Evolutionary conservation across 2,888 invertebrate genomes (phyloP).

Genomic region (Tuta absoluta): DNA sequence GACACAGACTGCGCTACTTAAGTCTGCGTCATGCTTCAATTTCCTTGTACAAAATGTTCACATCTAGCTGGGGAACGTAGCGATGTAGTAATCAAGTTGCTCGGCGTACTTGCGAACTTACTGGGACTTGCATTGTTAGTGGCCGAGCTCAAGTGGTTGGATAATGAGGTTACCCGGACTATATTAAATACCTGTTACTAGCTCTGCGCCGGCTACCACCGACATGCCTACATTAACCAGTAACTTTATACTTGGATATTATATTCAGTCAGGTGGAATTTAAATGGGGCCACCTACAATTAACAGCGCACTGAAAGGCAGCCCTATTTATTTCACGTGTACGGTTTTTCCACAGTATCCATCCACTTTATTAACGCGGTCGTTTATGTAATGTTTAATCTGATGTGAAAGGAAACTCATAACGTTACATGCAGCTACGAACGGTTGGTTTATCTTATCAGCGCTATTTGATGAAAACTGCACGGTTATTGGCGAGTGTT

Average conservation of each 20-base stretch:
- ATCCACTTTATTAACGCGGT: constrained; percentile 17
- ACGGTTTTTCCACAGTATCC: constrained; percentile 20
- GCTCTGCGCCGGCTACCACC: constrained; percentile 8
- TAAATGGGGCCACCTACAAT: constrained; percentile 18
- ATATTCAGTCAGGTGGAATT: constrained; percentile 21
- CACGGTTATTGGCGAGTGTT: constrained; percentile 13
- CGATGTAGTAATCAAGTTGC: constrained; percentile 24
- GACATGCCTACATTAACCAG: constrained; percentile 1
- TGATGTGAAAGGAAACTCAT: constrained; percentile 8
- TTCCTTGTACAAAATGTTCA: constrained; percentile 18
- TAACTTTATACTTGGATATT: constrained; percentile 19
- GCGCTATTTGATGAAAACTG: constrained; percentile 7
- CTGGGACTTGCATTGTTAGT: constrained; percentile 30
- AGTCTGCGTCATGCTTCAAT: constrained; percentile 40
- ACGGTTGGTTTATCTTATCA: neutral
- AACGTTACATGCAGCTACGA: neutral
- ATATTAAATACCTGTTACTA: constrained; percentile 26
- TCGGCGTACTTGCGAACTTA: constrained; percentile 25
- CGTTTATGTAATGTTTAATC: constrained; percentile 12
- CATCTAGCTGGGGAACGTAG: constrained; percentile 14
- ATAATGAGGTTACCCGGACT: constrained; percentile 31
- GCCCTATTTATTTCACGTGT: constrained; percentile 17
- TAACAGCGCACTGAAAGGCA: constrained; percentile 18
- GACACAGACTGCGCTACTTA: constrained; percentile 43
- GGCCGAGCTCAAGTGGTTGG: constrained; percentile 31